A percentile compares a stretch with the other conserved stretches of the same genome.
phyloP scores from a whole-genome alignment of 2,113 vertebrate genomes.

The Chlorodrepanis virens region DNA sequence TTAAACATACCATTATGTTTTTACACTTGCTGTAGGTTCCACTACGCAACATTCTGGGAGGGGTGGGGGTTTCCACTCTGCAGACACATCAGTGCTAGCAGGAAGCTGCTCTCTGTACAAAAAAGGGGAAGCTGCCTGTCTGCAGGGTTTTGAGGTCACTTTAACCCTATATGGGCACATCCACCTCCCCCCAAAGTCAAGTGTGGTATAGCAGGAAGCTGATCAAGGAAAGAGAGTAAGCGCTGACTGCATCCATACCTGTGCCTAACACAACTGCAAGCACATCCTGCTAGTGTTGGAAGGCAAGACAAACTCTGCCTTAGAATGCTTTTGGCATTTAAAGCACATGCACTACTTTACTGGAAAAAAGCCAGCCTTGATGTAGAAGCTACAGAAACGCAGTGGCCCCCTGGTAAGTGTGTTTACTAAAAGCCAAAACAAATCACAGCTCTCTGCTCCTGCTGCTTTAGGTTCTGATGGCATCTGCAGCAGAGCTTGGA shows the following conservation, averaged over 20 bases:
- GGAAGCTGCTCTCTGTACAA: conserved; percentile 1
- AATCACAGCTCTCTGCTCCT: neutral
- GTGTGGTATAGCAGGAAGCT: rapidly evolving
- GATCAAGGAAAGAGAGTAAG: neutral
- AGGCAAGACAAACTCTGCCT: neutral
- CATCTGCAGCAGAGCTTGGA: neutral
- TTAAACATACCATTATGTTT: neutral
- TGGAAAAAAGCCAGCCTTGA: neutral
- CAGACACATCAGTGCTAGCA: neutral
- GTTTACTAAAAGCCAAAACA: neutral
- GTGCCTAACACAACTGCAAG: neutral
- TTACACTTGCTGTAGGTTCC: neutral
- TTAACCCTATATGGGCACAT: neutral
- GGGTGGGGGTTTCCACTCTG: neutral
- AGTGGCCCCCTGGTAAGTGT: neutral
- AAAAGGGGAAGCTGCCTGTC: conserved; percentile 25
- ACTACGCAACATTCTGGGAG: neutral
- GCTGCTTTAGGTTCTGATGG: neutral
- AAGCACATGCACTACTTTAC: neutral
- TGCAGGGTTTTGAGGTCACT: neutral
- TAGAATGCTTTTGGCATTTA: neutral
- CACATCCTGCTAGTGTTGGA: neutral
- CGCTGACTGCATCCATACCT: neutral
- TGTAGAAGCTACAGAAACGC: neutral
- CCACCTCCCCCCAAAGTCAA: neutral